A percentile compares a stretch with the other conserved stretches of the same genome.
Evolutionary conservation across 1,140 invertebrate species (phyloP).

Genomic region (Pogonus chalceus): DNA sequence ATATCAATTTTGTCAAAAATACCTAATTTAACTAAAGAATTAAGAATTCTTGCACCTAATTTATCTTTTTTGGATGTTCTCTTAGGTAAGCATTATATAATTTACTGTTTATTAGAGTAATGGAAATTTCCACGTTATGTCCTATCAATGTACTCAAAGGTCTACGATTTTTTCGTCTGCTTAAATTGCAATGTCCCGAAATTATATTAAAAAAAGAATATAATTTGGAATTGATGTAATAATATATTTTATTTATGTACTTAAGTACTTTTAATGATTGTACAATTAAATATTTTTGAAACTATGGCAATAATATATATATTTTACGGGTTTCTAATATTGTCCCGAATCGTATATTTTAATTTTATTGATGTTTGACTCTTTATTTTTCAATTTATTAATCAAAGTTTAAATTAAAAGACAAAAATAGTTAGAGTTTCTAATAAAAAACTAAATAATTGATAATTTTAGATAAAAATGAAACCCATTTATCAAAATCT

Average conservation of each 20-base stretch:
- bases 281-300: no score
- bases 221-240: constrained; percentile 19
- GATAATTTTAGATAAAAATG: constrained; percentile 12
- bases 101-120: no score
- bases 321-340: no score
- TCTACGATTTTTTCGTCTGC: constrained; percentile 1
- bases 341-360: no score
- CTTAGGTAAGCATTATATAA: no score
- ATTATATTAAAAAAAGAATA: background rate
- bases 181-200: background rate
- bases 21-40: constrained; percentile 26
- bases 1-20: constrained; percentile 28
- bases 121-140: no score
- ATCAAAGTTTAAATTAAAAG: constrained; percentile 9
- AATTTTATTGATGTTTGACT: no score
- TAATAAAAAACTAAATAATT: constrained; percentile 11
- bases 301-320: no score
- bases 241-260: background rate
- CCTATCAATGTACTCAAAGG: constrained; percentile 9
- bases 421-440: constrained; percentile 15
- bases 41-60: constrained; percentile 26
- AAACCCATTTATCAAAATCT: constrained; percentile 23
- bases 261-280: no score
- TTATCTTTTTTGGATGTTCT: constrained; percentile 23
- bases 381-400: constrained; percentile 9